Evolutionary conservation across 2,113 vertebrate species (phyloP).

Genomic region (Pseudolaguvia tuberculata): DNA sequence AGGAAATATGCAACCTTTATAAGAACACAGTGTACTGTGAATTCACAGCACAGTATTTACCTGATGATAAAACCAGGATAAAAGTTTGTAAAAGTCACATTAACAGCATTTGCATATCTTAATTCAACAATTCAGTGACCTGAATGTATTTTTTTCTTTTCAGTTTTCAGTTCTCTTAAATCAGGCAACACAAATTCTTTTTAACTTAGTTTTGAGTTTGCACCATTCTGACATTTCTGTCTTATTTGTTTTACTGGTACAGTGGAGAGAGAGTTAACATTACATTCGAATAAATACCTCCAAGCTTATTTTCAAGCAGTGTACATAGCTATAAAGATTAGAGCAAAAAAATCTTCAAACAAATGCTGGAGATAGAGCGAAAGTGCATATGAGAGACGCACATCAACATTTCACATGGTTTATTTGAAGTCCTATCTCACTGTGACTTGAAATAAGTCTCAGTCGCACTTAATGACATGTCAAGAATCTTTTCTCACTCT

Average conservation of each 20-base stretch:
- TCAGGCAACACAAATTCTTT: conserved; percentile 14
- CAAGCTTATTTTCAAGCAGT: conserved; percentile 47
- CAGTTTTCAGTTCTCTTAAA: conserved; percentile 17
- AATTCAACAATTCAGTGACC: conserved; percentile 3
- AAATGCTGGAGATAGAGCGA: conserved; percentile 34
- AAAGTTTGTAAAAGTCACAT: conserved; percentile 14
- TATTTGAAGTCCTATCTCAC: conserved; percentile 49
- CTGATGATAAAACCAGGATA: not conserved
- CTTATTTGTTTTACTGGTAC: conserved; percentile 47
- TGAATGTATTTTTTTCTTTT: conserved; percentile 2
- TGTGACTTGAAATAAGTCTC: conserved; percentile 50
- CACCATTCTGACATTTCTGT: conserved; percentile 6
- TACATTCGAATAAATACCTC: conserved; percentile 45
- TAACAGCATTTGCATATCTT: not conserved
- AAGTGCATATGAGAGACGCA: conserved; percentile 34
- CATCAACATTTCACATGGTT: conserved; percentile 42
- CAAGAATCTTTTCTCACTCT: conserved; percentile 54
- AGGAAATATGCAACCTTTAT: not conserved
- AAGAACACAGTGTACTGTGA: not conserved
- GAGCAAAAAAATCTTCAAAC: conserved; percentile 37
- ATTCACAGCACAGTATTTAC: not conserved
- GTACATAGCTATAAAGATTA: conserved; percentile 37
- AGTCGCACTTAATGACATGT: conserved; percentile 60
- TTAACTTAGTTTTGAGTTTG: not conserved
- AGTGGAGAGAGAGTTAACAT: conserved; percentile 49